These are phyloP conservation scores for Monochamus alternatus DNA, from an alignment of 2,888 invertebrate species.

Conservation along the genomic window DNA sequence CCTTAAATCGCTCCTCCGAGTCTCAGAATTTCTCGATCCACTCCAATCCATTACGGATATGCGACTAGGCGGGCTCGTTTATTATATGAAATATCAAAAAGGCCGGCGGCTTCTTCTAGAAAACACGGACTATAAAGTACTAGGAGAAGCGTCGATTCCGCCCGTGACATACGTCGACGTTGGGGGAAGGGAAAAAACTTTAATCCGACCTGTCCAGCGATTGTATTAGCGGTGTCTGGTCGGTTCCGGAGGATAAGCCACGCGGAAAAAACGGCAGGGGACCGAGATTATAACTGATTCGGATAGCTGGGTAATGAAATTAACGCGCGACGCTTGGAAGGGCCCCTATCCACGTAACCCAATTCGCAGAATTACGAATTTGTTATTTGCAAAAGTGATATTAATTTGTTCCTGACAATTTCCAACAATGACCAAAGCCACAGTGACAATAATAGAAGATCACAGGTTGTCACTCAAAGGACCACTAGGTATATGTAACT, in stretches of 20 bases:
- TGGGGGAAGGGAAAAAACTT: constrained; percentile 13
- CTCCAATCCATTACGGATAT: constrained; percentile 6
- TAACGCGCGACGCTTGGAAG: no score
- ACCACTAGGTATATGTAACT: no score
- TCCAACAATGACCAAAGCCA: no score
- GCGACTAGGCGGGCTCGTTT: constrained; percentile 2
- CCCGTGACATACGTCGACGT: constrained; percentile 39
- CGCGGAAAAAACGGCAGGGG: constrained; percentile 10
- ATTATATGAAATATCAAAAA: constrained; percentile 31
- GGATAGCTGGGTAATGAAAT: no score
- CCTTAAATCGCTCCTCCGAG: neutral
- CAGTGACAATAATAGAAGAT: no score
- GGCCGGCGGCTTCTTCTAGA: neutral
- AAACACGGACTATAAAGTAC: constrained; percentile 31
- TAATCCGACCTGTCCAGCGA: constrained; percentile 19
- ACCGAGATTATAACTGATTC: constrained; percentile 5
- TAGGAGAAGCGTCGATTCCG: constrained; percentile 50
- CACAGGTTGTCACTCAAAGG: no score
- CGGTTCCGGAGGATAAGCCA: neutral
- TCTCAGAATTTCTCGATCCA: neutral
- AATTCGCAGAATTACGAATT: no score
- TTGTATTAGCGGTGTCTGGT: constrained; percentile 21
- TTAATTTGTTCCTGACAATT: no score
- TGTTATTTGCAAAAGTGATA: no score
- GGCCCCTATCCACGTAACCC: no score